These are phyloP conservation scores for Larimichthys crocea DNA, from an alignment of 2,113 vertebrate species.

Conservation along the genomic window DNA sequence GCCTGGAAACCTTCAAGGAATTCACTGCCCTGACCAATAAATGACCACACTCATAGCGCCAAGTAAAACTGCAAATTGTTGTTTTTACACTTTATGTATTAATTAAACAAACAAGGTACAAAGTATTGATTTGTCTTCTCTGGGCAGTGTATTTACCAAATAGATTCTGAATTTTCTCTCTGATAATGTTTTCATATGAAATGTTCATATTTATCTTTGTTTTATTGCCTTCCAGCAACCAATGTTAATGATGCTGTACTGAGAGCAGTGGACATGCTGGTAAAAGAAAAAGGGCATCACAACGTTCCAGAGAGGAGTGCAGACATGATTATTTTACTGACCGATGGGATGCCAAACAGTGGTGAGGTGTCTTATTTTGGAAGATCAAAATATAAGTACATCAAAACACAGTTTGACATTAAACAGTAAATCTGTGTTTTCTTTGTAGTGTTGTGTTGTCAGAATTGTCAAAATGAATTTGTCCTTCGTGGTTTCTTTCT, in stretches of 20 bases:
- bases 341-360: constrained; percentile 72
- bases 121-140: neutral
- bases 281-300: constrained; percentile 7
- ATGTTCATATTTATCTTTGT: neutral
- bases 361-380: constrained; percentile 52
- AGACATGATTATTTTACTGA: constrained; percentile 79
- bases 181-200: neutral
- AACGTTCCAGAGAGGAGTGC: constrained; percentile 68
- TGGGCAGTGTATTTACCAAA: too few relatives aligned
- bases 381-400: neutral
- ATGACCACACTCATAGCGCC: neutral
- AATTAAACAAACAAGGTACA: too few relatives aligned
- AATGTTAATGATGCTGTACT: constrained; percentile 75
- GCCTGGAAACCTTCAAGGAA: neutral
- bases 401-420: neutral
- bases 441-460: too few relatives aligned
- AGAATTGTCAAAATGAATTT: too few relatives aligned
- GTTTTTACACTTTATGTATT: neutral
- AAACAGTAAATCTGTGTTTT: neutral
- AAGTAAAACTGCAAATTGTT: too few relatives aligned
- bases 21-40: neutral
- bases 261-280: constrained; percentile 62
- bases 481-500: too few relatives aligned
- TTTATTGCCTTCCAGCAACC: constrained; percentile 65
- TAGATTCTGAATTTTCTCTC: neutral